Evolutionary conservation across 2,888 invertebrate genomes (phyloP).

Genomic region (Sipunculus nudus): DNA sequence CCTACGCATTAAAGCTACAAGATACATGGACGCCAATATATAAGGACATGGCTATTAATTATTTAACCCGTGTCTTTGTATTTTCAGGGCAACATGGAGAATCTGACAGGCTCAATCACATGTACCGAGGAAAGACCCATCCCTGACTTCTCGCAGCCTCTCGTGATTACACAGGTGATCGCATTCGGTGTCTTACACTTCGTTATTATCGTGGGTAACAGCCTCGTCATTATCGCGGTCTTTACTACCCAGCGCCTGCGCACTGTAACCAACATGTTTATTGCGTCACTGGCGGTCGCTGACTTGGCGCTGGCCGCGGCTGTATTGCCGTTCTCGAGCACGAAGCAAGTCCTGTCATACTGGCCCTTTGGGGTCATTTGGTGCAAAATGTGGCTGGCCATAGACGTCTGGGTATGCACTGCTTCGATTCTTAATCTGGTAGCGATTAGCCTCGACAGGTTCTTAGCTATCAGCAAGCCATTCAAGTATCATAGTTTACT

Average conservation of each 20-base stretch:
- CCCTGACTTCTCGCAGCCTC: conserved; percentile 29
- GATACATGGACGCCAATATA: too few relatives aligned
- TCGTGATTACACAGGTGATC: too few relatives aligned
- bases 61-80: too few relatives aligned
- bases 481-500: conserved; percentile 92
- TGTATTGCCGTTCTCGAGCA: conserved; percentile 94
- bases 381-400: conserved; percentile 96
- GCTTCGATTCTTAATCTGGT: conserved; percentile 96
- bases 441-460: conserved; percentile 88
- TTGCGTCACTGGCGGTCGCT: conserved; percentile 94
- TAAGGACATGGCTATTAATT: too few relatives aligned
- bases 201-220: conserved; percentile 90
- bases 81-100: too few relatives aligned
- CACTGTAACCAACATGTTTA: conserved; percentile 95
- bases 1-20: too few relatives aligned
- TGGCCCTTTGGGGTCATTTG: conserved; percentile 97
- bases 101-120: too few relatives aligned
- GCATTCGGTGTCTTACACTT: conserved; percentile 76
- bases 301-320: conserved; percentile 95
- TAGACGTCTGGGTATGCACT: conserved; percentile 99
- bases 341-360: conserved; percentile 73
- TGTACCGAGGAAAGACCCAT: too few relatives aligned
- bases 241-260: conserved; percentile 86
- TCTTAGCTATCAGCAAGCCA: conserved; percentile 95
- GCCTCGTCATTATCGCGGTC: conserved; percentile 91